phyloP scores from a whole-genome alignment of 2,113 vertebrate genomes.

The Chlorocebus sabaeus region DNA sequence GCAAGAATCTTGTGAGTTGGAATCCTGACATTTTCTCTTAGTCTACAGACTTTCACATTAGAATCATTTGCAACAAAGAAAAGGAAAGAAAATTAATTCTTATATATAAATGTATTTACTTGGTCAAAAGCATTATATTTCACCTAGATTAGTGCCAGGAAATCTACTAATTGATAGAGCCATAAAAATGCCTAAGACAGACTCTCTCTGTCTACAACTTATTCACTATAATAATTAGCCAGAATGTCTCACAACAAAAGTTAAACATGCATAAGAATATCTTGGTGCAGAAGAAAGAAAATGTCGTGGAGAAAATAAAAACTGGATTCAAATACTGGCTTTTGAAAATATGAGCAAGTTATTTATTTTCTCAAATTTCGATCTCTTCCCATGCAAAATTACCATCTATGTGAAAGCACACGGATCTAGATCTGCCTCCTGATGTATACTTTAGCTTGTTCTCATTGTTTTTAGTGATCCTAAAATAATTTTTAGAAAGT shows the following conservation, averaged over 20 bases:
- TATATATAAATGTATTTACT: neutral
- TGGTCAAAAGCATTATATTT: neutral
- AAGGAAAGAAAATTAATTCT: neutral
- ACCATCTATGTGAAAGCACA: neutral
- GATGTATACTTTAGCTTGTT: neutral
- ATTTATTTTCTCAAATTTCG: neutral
- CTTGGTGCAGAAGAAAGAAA: neutral
- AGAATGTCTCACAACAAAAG: constrained; percentile 13
- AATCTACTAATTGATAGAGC: neutral
- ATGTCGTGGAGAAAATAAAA: neutral
- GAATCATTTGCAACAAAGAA: neutral
- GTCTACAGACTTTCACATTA: neutral
- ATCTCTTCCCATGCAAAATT: neutral
- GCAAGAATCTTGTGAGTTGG: neutral
- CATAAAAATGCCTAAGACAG: neutral
- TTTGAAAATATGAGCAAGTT: neutral
- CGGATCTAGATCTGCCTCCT: neutral
- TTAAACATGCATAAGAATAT: neutral
- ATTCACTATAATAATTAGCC: neutral
- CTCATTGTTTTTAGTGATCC: neutral
- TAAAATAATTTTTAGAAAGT: neutral
- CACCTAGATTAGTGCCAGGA: neutral
- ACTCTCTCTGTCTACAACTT: neutral
- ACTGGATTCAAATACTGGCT: neutral
- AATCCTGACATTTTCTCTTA: neutral